Evolutionary conservation across 2,797 vertebrate species (phyloP), one percentile per base, ranked within the genome.

Genomic region (Leptodactylus fallax): DNA sequence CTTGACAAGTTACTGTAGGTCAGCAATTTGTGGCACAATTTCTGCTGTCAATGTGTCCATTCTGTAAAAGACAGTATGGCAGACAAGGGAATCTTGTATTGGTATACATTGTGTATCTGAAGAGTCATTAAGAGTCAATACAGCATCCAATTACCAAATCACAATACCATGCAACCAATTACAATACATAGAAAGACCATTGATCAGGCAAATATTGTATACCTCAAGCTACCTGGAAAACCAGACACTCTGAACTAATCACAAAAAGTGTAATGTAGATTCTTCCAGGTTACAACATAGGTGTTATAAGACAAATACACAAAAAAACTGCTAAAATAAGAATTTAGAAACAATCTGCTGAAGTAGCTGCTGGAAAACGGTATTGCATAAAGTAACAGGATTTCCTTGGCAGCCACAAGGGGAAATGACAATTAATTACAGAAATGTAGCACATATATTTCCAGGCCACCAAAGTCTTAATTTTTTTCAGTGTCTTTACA

Each of bases 21-120:
- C 60, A 81, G 55, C 78, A 60, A 56, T 58, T 79, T 58, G 55
- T 55, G 77, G 77, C n/a, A 56, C 77, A 7, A 56, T 80, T 81
- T 58, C 25, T 27, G 71, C 47, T 51, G 71, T 77, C 74, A 53
- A 69, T 25, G 14, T 16, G 23, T 81, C 21, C 36, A 81, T 21
- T 65, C 19, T 81, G 72, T 51, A 63, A 49, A 81, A 16, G 60
- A 81, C 79, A 65, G 16, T 19, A 55, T 63, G 45, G 58, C 23
- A 81, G 36, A 81, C 36, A 81, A 47, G 56, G 36, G 27, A 63
- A 61, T 60, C 36, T 19, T 63, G 13, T 63, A 81, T 81, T 81
- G 58, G 60, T 16, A 23, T 65, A 81, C 51, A 81, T 17, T 81
- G 47, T 49, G 60, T 49, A 81, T 65, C 51, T n/a, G 45, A 49